A percentile compares a stretch with the other conserved stretches of the same genome.
Conservation (phyloP, 2,113 vertebrate genomes). For the Larimichthys crocea region DNA sequence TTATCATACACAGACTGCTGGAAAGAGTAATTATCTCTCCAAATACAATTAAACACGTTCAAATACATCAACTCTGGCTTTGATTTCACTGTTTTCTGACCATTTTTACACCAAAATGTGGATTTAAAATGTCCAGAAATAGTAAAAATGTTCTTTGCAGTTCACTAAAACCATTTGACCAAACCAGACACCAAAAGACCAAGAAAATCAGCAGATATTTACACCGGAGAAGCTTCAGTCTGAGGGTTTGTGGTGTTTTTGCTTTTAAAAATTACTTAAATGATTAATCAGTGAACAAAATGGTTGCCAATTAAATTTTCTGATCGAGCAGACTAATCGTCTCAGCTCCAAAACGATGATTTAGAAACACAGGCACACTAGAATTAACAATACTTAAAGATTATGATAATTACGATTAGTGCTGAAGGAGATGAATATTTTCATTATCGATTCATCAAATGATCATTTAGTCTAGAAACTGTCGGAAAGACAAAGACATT, state of each 20-base stretch:
- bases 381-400: background rate
- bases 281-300: background rate
- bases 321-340: background rate
- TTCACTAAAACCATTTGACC: background rate
- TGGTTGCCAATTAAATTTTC: background rate
- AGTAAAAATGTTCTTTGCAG: background rate
- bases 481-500: background rate
- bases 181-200: background rate
- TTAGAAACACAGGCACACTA: background rate
- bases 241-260: background rate
- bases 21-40: background rate
- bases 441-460: background rate
- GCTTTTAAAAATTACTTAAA: background rate
- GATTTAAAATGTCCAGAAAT: background rate
- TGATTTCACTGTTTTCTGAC: background rate
- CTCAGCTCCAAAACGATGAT: background rate
- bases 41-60: background rate
- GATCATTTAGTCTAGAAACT: background rate
- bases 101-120: background rate
- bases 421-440: background rate
- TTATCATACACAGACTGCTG: background rate
- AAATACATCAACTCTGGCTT: background rate
- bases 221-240: background rate
- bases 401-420: background rate
- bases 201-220: background rate